Evolutionary conservation across 2,113 vertebrate species (phyloP).

Genomic region (Semnopithecus entellus): DNA sequence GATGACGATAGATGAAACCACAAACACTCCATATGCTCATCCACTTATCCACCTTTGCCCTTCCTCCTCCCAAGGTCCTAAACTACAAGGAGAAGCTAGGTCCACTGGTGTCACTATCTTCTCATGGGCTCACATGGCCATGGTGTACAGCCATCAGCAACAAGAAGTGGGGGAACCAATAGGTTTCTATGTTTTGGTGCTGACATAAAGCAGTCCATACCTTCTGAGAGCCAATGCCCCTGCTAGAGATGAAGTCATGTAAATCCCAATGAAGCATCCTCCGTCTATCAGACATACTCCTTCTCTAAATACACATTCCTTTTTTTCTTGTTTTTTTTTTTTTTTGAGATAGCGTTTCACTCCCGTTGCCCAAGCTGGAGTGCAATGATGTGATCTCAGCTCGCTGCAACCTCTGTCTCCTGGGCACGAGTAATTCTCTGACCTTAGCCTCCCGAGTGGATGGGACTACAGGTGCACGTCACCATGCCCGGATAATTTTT

Average conservation of each 20-base stretch:
- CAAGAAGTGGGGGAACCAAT: background rate
- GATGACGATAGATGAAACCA: background rate
- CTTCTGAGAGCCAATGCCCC: no score
- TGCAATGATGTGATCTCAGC: background rate
- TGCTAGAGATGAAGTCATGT: no score
- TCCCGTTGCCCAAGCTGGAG: background rate
- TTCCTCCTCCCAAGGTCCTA: background rate
- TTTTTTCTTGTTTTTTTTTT: background rate
- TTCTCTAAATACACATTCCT: background rate
- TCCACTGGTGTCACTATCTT: background rate
- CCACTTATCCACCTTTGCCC: background rate
- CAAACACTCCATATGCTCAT: background rate
- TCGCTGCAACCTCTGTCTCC: background rate
- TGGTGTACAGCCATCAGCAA: background rate
- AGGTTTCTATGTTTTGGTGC: no score
- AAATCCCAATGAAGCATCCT: background rate
- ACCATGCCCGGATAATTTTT: background rate
- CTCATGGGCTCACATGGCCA: background rate
- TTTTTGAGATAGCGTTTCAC: background rate
- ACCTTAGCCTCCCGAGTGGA: background rate
- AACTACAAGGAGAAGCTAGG: background rate
- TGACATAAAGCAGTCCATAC: background rate
- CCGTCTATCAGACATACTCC: background rate
- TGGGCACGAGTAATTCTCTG: background rate
- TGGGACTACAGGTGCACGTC: background rate